Evolutionary conservation across 2,113 vertebrate genomes (phyloP), one percentile per base, ranked within the genome.

Genomic region (Sciurus niger): DNA sequence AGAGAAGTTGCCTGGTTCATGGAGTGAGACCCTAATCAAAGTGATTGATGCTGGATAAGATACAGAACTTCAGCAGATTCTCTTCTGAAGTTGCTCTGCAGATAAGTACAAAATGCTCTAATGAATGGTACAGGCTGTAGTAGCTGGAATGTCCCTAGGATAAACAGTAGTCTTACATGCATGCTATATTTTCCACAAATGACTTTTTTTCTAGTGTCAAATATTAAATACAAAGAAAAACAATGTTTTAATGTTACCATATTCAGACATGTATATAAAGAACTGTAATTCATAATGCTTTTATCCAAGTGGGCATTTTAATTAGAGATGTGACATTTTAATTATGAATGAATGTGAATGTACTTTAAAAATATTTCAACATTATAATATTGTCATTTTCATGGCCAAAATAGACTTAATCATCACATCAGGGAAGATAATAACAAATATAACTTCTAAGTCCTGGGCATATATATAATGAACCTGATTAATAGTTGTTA

Each of bases 21-120:
- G 97, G 95, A 97, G 93, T 95, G 97, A 99, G 98, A 98, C 98
- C 98, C 98, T 98, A 98, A 99, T 98, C 98, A 98, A 98, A 98
- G 97, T 98, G 99, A 99, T 98, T 98, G 98, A 99, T 98, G 97
- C 96, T 97, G 97, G 97, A 97, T 97, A 98, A 97, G 97, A 98
- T 96, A 96, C 77, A 98, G 95, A 98, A 98, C 97, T 98, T 96
- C 94, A 98, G 89, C 74, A 98, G 96, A 98, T 96, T 94, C 79
- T 96, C 96, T 98, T 98, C 93, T 96, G 96, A 98, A 96, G 90
- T 97, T 73, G 53, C 87, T 97, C 0, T 1, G 93, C 73, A 98
- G 85, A 95, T 65, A 98, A 98, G 97, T 97, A 98, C 90, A 98
- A 98, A 98, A 97, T 96, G 25, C 40, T 98, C 53, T 98, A 98